Evolutionary conservation across 2,113 vertebrate species (phyloP), one percentile per base, ranked within the genome.

Genomic region (Megaptera novaeangliae): DNA sequence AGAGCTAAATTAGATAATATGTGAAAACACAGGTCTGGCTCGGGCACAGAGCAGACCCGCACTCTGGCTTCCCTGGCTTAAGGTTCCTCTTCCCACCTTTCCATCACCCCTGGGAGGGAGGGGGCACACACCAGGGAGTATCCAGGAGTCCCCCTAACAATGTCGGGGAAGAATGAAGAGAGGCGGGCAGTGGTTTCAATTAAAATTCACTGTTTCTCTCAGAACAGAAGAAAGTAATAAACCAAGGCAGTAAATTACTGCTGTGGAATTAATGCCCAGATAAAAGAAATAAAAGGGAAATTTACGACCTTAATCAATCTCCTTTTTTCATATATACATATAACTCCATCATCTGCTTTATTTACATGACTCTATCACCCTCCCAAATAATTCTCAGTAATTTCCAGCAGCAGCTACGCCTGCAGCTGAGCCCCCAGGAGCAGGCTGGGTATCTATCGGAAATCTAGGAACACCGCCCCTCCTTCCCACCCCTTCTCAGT

Each of bases 261-360:
- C 89, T 94, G 71, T 96, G 96, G 98, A 98, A 98, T 99, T 98
- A 98, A 98, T 55, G 96, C 66, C 94, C 86, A 96, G 96, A 98
- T 96, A 98, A 71, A 98, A 91, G 87, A 98, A 98, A 98, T 97
- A 98, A 98, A 98, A 92, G 66, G 88, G 80, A 92, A 98, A 98
- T 98, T 98, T 98, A 98, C 34, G 2, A 78, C 72, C 61, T 78
- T 97, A 98, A 98, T 98, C 85, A 95, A 97, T 97, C 97, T 82
- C 36, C 74, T 96, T 97, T 97, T 98, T 98, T 46, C 39, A 57
- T 31, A 77, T 55, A 91, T 17, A 64, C 46, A 92, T 84, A 92
- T 4, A 90, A 97, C 97, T 98, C 96, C 81, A 98, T 98, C 97
- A 96, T 95, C 75, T 90, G n/a, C 74, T 98, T 98, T 98, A 98